Evolutionary conservation across 2,888 invertebrate genomes (phyloP), one percentile per base, ranked within the genome.

Genomic region (Oligia latruncula): DNA sequence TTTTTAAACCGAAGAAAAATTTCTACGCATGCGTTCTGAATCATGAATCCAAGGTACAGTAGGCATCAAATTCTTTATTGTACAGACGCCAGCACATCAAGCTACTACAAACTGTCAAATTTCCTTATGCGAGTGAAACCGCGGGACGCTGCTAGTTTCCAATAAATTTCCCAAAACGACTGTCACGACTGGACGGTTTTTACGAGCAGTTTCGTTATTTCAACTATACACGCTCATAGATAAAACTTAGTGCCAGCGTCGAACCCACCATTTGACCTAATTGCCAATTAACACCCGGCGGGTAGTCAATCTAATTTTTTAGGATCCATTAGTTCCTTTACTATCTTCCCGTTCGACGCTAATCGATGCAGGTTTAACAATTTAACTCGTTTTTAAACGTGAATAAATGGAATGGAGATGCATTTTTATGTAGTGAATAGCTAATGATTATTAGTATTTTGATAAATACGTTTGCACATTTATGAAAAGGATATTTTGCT

Each of bases 211-310:
- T 68, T 49, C 23, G 40, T 20, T 13, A 49, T 68, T 68, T 60
- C 60, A 64, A 66, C 67, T 73, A 46, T 68, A 73, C 55, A 78
- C 73, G 75, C 75, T 79, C 62, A 66, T 74, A 77, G 64, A 76
- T 88, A 79, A 80, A 77, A 76, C 70, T 88, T 78, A 76, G 74
- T 79, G 76, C 84, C 78, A 71, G 23, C 70, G 65, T 68, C 79
- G 58, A 74, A 75, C 74, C 78, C 80, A 84, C 86, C 85, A 88
- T 91, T 91, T 89, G 86, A 88, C 83, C 90, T 92, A 93, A 93
- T 93, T 91, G 92, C 80, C 92, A 93, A 92, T 93, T 93, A 92
- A 88, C 91, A 90, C 88, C 78, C 87, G 88, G 82, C 87, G 86
- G 85, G 84, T 82, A 89, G 88, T 89, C 90, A 81, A 92, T 91